phyloP scores from a whole-genome alignment of 2,888 invertebrate genomes.

The Napeogenes sylphis region DNA sequence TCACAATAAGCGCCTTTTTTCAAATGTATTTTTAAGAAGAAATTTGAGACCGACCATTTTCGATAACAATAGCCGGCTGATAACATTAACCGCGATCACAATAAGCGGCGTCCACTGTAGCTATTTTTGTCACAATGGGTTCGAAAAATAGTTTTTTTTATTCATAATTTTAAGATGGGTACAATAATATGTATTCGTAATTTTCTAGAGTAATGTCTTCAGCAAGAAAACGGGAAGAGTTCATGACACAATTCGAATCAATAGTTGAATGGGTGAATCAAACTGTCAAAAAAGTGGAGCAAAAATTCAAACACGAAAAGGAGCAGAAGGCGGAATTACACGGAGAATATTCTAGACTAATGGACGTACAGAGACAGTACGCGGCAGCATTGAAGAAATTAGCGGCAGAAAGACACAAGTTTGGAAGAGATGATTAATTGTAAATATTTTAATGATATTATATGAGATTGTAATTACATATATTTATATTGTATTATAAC shows the following conservation, averaged over 20 bases:
- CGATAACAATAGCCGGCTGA: too few relatives aligned
- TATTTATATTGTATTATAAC: not conserved
- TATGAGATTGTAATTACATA: not conserved
- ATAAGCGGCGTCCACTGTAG: too few relatives aligned
- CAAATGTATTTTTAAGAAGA: too few relatives aligned
- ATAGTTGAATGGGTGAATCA: conserved; percentile 94
- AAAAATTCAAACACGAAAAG: conserved; percentile 67
- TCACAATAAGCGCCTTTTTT: too few relatives aligned
- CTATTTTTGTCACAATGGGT: too few relatives aligned
- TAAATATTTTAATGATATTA: not conserved
- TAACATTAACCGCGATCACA: too few relatives aligned
- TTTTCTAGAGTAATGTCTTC: conserved; percentile 87
- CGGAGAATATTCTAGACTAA: conserved; percentile 59
- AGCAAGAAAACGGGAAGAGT: conserved; percentile 88
- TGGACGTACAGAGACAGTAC: conserved; percentile 70
- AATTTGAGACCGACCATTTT: too few relatives aligned
- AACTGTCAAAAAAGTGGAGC: conserved; percentile 86
- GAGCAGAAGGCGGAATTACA: conserved; percentile 57
- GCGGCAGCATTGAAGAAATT: conserved; percentile 65
- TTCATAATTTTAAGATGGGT: too few relatives aligned
- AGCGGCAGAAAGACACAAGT: conserved; percentile 51
- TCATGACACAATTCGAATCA: conserved; percentile 91
- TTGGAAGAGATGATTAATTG: conserved; percentile 13
- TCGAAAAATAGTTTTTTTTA: too few relatives aligned
- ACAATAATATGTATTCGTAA: too few relatives aligned